Conservation (phyloP, 1,140 invertebrate species). For the Lepidurus couesii region DNA sequence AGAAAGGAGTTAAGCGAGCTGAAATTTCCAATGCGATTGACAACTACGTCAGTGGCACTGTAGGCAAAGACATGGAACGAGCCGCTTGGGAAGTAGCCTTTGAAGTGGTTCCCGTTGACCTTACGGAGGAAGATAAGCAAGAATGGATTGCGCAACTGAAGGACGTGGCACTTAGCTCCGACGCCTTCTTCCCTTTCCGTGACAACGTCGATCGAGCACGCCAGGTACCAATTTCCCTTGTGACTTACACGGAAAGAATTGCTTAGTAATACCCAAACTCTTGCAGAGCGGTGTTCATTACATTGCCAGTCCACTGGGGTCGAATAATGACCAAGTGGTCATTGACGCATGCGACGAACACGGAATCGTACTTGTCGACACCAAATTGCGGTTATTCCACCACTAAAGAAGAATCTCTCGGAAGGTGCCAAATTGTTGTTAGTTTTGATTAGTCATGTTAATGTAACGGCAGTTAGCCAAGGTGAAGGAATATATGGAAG, state of each 20-base stretch:
- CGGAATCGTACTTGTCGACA: conserved; percentile 79
- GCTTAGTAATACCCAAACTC: conserved; percentile 40
- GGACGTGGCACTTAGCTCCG: conserved; percentile 88
- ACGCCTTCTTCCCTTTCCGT: conserved; percentile 97
- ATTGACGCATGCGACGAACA: conserved; percentile 89
- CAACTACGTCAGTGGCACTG: conserved; percentile 84
- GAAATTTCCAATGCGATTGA: conserved; percentile 95
- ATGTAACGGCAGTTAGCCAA: neutral
- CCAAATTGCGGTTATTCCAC: conserved; percentile 90
- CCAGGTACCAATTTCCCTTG: conserved; percentile 56
- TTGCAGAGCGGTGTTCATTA: conserved; percentile 87
- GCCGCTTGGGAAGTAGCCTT: conserved; percentile 63
- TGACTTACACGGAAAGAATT: conserved; percentile 20
- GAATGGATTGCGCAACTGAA: conserved; percentile 74
- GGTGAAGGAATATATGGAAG: neutral
- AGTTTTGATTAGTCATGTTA: neutral
- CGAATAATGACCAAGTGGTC: conserved; percentile 85
- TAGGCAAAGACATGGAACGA: conserved; percentile 69
- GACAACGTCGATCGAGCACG: conserved; percentile 94
- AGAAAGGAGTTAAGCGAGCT: conserved; percentile 79
- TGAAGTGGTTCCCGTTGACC: conserved; percentile 63
- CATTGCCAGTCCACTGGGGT: conserved; percentile 87
- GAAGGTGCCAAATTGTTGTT: neutral
- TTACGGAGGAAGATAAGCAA: conserved; percentile 61
- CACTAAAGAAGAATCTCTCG: conserved; percentile 56